Evolutionary conservation across 1,140 invertebrate species (phyloP), one percentile per base, ranked within the genome.

Genomic region (Nilaparvata lugens): DNA sequence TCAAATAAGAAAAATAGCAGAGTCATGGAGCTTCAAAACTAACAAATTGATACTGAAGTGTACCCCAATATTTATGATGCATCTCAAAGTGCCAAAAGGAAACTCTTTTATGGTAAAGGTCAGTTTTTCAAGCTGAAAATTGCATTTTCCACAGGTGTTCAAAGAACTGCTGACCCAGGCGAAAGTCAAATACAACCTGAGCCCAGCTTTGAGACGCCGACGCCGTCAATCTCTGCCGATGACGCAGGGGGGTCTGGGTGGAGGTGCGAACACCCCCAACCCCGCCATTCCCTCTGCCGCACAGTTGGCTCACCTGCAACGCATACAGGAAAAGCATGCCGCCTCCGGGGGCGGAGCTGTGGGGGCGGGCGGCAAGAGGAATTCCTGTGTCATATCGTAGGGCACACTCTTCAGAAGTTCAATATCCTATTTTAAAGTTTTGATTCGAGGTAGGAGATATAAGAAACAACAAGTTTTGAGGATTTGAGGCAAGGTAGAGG

Each of bases 181-280:
- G 0, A 93, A 93, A 71, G 83, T 93, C 25, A 91, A 89, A 66
- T 93, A 93, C 73, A 90, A 91, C 66, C 72, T 94, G 57, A 91
- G 87, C 68, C 89, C 89, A n/a, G 89, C 89, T 2, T 69, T 93
- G 45, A 79, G 86, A 57, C 81, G 87, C 24, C 79, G 87, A 25
- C 81, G 91, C 40, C 78, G 88, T 13, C 89, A 92, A 72, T 92
- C 89, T 0, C 71, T 93, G 56, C 88, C 88, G 0, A 85, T 85
- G 0, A 79, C 82, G 2, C 83, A 83, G 35, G n/a, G n/a, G n/a
- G n/a, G n/a, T n/a, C n/a, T n/a, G n/a, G 78, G 75, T 0, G 69
- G 72, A 0, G 72, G 61, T 11, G 68, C 66, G 7, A 66, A 66
- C 13, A 68, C 70, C 38, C 78, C 73, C 60, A 77, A 76, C 56